Conservation (phyloP, 2,888 invertebrate species). For the Cyclophora punctaria region DNA sequence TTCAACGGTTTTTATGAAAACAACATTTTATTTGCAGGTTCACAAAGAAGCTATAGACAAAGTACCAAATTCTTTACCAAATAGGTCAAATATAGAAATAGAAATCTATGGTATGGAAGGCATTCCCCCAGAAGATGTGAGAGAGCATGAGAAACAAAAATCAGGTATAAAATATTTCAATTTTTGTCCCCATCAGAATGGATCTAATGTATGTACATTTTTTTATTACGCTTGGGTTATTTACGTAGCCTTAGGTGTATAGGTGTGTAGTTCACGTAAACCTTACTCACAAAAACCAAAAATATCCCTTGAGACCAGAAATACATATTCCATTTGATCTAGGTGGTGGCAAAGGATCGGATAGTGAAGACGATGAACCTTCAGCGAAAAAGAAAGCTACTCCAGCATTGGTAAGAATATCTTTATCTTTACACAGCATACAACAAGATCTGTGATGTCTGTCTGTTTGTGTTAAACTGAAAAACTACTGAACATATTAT, state of each 20-base stretch:
- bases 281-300: background rate
- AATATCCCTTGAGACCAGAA: background rate
- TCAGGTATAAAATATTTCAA: slow-evolving; percentile 65
- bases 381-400: slow-evolving; percentile 83
- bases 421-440: too few relatives aligned
- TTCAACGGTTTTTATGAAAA: slow-evolving; percentile 2
- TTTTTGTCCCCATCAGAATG: slow-evolving; percentile 13
- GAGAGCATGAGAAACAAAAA: slow-evolving; percentile 94
- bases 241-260: slow-evolving; percentile 41
- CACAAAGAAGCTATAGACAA: slow-evolving; percentile 99
- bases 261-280: slow-evolving; percentile 52
- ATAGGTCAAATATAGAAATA: slow-evolving; percentile 98
- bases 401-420: slow-evolving; percentile 66
- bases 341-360: slow-evolving; percentile 81
- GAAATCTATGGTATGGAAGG: slow-evolving; percentile 99
- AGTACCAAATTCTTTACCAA: slow-evolving; percentile 98
- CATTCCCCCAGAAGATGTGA: slow-evolving; percentile 95
- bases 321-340: slow-evolving; percentile 29
- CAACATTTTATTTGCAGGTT: slow-evolving; percentile 77
- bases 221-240: slow-evolving; percentile 45
- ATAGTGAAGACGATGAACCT: slow-evolving; percentile 90
- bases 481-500: too few relatives aligned
- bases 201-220: slow-evolving; percentile 63
- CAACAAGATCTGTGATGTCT: too few relatives aligned
- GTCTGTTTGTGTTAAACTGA: too few relatives aligned